Conservation (phyloP, 92 coral and sea anemone genomes). For the Desmophyllum pertusum region DNA sequence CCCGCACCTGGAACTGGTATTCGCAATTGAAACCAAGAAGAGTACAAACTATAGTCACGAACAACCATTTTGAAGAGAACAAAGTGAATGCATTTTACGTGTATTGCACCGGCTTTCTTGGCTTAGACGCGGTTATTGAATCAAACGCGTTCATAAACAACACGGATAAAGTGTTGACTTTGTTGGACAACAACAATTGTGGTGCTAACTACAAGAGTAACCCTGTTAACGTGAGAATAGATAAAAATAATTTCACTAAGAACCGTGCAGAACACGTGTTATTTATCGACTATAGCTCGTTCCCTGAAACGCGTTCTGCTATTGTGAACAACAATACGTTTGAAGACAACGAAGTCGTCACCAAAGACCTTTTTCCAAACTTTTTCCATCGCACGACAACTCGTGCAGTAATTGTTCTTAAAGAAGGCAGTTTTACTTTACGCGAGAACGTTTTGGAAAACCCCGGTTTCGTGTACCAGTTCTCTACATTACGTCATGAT, state of each 20-base stretch:
- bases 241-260: constrained; percentile 42
- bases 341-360: constrained; percentile 28
- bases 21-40: constrained; percentile 10
- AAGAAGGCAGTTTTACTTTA: constrained; percentile 57
- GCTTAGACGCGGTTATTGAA: constrained; percentile 34
- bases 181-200: constrained; percentile 16
- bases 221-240: constrained; percentile 40
- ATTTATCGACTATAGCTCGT: constrained; percentile 45
- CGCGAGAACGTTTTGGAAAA: constrained; percentile 53
- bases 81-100: constrained; percentile 30
- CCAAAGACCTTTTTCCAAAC: constrained; percentile 39
- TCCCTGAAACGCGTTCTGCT: constrained; percentile 43
- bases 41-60: background rate
- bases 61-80: constrained; percentile 52
- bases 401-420: constrained; percentile 50
- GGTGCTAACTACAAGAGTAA: background rate
- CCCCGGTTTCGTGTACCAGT: constrained; percentile 31
- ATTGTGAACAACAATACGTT: constrained; percentile 39
- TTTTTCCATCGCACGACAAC: constrained; percentile 48
- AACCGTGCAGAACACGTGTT: constrained; percentile 56
- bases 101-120: constrained; percentile 31
- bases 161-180: constrained; percentile 39
- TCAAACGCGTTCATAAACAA: constrained; percentile 59
- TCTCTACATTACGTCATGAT: constrained; percentile 41
- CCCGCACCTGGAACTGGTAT: constrained; percentile 15